A percentile compares a stretch with the other conserved stretches of the same genome.
Conservation (phyloP, 2,888 invertebrate species). For the Ennomos quercinarius region DNA sequence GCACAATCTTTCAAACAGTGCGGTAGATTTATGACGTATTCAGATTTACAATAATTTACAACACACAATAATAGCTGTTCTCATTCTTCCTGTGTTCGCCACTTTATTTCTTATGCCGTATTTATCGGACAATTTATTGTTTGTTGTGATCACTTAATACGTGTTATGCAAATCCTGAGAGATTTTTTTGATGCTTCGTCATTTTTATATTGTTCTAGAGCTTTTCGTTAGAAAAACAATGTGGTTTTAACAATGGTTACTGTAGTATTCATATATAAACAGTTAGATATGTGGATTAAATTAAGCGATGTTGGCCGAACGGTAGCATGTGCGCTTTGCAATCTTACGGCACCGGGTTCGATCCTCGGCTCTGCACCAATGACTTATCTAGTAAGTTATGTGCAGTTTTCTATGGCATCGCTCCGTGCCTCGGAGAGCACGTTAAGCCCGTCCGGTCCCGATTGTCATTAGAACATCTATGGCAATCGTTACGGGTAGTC, state of each 20-base stretch:
- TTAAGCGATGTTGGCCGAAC: too few species aligned
- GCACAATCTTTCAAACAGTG: constrained; percentile 31
- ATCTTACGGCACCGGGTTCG: too few species aligned
- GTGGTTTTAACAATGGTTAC: not conserved
- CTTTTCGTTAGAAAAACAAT: constrained; percentile 2
- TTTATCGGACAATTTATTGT: constrained; percentile 34
- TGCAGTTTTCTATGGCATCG: too few species aligned
- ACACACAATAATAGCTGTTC: constrained; percentile 34
- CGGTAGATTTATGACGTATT: constrained; percentile 33
- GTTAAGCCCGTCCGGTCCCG: too few species aligned
- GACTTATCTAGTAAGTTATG: too few species aligned
- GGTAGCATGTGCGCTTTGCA: too few species aligned
- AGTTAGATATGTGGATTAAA: not conserved
- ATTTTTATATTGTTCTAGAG: constrained; percentile 1
- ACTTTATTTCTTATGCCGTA: constrained; percentile 30
- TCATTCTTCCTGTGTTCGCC: constrained; percentile 26
- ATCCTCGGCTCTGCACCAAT: too few species aligned
- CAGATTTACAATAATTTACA: constrained; percentile 33
- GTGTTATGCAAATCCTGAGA: constrained; percentile 20
- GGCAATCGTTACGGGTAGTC: too few species aligned
- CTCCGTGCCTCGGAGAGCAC: too few species aligned
- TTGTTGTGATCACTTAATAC: constrained; percentile 36
- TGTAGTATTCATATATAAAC: not conserved
- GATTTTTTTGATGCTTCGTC: constrained; percentile 3
- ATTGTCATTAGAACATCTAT: too few species aligned